Evolutionary conservation across 1,140 invertebrate genomes (phyloP), one percentile per base, ranked within the genome.

Genomic region (Conus ventricosus): DNA sequence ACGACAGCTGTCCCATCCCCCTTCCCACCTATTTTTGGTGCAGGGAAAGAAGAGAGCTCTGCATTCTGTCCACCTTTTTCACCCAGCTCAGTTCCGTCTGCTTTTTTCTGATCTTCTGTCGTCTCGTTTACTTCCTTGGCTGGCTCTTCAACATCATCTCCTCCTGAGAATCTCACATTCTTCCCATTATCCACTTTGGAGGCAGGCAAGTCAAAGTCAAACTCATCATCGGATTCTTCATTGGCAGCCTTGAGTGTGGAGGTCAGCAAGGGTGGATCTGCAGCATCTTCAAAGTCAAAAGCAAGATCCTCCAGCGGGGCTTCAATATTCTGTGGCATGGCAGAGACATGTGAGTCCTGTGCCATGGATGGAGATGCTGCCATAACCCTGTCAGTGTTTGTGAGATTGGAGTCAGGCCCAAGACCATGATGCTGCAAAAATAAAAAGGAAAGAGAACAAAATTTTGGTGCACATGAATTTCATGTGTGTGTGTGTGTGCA

Each of bases 151-250:
- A 0, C 5, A 23, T 81, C 51, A 81, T n/a, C 23, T 27, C 54
- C 57, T 13, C 82, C 82, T n/a, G 82, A 60, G 71, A 87, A 76
- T 23, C 51, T 87, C 17, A 78, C 85, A 55, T 13, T 76, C 25
- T 78, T 87, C n/a, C n/a, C 85, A 1, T 87, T 87, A n/a, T 76
- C 84, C 27, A 55, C 17, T 76, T 85, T 85, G 27, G 60, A 53
- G 51, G 5, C 54, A 17, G 85, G 85, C 67, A 87, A 80, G 51
- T 87, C 85, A 87, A 87, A 87, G 71, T 57, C 67, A 87, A 87
- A 87, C 54, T 87, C 85, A 76, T 87, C 85, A 76, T 87, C 85
- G 55, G 85, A 87, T 51, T 87, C 85, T 39, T 76, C 63, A 20
- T 53, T 20, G 5, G 71, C n/a, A 8, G 53, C 53, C 25, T 78